phyloP scores from a whole-genome alignment of 2,888 invertebrate species.

The Gibbula magus region DNA sequence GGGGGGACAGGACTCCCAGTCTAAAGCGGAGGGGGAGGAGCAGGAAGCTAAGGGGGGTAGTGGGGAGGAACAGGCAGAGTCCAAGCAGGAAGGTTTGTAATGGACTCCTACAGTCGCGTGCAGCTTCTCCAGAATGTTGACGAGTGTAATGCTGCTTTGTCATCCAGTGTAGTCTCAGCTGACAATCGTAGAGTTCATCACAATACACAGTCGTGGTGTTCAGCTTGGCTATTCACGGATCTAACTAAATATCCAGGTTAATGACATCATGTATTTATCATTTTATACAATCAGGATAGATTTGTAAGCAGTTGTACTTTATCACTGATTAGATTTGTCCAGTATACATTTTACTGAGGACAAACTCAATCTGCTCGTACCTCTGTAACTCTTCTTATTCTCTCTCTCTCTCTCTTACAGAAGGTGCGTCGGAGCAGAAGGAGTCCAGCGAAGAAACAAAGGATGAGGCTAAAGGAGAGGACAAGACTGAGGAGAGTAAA shows the following conservation, averaged over 20 bases:
- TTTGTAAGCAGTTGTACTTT: no score
- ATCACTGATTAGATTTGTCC: no score
- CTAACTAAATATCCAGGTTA: no score
- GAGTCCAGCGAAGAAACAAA: not conserved
- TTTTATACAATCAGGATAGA: no score
- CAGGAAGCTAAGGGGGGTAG: not conserved
- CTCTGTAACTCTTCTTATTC: not conserved
- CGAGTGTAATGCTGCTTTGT: no score
- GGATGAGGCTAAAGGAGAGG: not conserved
- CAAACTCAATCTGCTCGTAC: not conserved
- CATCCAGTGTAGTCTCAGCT: no score
- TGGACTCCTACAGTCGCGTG: not conserved
- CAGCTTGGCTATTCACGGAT: no score
- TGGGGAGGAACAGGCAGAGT: not conserved
- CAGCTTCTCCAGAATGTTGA: no score
- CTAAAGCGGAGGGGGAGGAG: not conserved
- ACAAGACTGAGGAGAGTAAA: constrained; percentile 7
- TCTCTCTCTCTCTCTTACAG: not conserved
- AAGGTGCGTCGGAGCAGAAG: not conserved
- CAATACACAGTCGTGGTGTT: no score
- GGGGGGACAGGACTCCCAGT: not conserved
- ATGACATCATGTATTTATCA: no score
- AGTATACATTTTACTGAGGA: no score
- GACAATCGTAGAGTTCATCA: no score
- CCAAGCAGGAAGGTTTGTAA: constrained; percentile 1